These are phyloP conservation scores for Aradophagus sp. DNA, from an alignment of 1,140 invertebrate species.

Conservation along the genomic window DNA sequence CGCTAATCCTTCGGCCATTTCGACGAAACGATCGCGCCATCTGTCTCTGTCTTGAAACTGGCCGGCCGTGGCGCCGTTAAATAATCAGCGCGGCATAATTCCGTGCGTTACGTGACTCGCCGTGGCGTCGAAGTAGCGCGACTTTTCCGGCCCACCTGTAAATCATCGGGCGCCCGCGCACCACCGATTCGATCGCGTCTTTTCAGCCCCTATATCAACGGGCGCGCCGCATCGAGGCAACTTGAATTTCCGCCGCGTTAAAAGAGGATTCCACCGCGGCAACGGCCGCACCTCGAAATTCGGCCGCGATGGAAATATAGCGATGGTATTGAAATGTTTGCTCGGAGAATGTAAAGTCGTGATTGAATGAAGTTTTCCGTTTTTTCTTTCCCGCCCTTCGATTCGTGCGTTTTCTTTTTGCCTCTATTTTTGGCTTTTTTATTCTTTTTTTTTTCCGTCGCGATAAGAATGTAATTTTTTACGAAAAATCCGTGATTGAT, in stretches of 20 bases:
- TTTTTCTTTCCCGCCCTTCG: too few relatives aligned
- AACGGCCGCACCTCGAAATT: slow-evolving; percentile 10
- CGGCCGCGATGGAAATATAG: not conserved
- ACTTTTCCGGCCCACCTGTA: slow-evolving; percentile 10
- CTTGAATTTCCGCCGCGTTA: slow-evolving; percentile 12
- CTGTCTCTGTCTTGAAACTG: slow-evolving; percentile 28
- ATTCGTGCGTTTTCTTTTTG: too few relatives aligned
- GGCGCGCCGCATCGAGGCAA: not conserved
- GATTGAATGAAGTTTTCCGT: too few relatives aligned
- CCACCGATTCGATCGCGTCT: slow-evolving; percentile 24
- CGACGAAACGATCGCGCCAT: slow-evolving; percentile 30
- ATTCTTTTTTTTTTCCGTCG: too few relatives aligned
- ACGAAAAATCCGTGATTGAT: too few relatives aligned
- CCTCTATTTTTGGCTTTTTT: too few relatives aligned
- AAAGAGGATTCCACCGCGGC: slow-evolving; percentile 10
- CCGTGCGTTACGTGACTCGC: slow-evolving; percentile 22
- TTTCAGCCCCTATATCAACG: slow-evolving; percentile 17
- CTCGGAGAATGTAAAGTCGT: not conserved
- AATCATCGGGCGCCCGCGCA: slow-evolving; percentile 7
- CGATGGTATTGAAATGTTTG: slow-evolving; percentile 1
- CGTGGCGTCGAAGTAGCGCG: slow-evolving; percentile 10
- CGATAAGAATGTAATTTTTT: too few relatives aligned
- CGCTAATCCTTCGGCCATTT: slow-evolving; percentile 26
- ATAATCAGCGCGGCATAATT: slow-evolving; percentile 30
- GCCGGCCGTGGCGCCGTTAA: slow-evolving; percentile 1